A percentile compares a stretch with the other conserved stretches of the same genome.
Evolutionary conservation across 2,797 vertebrate genomes (phyloP).

Genomic region (Limnodromus scolopaceus): DNA sequence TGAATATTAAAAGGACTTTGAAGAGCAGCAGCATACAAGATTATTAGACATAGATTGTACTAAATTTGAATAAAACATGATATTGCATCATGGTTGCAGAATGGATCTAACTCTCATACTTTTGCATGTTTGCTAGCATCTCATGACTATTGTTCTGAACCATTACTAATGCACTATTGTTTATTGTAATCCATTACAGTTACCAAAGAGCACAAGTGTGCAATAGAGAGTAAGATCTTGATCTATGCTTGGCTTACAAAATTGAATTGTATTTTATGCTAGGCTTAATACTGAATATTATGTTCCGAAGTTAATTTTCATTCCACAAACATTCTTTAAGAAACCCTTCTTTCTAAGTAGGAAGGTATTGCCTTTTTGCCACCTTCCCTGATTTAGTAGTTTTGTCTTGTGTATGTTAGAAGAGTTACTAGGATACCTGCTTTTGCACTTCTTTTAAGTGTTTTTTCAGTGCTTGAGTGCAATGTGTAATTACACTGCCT

Average conservation of each 20-base stretch:
- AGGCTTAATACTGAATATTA: background rate
- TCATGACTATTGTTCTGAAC: background rate
- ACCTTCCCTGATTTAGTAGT: background rate
- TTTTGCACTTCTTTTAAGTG: background rate
- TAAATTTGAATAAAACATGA: background rate
- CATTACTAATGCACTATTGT: background rate
- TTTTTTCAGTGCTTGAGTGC: background rate
- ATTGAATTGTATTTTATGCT: background rate
- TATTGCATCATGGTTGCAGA: background rate
- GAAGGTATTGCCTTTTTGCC: background rate
- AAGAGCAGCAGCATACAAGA: background rate
- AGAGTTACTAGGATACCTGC: background rate
- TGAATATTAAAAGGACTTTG: background rate
- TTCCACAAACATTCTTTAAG: background rate
- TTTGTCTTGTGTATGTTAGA: background rate
- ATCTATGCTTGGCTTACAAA: background rate
- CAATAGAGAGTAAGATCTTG: background rate
- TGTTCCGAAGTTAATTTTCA: background rate
- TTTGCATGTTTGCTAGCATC: background rate
- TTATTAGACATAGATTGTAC: background rate
- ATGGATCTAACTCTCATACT: background rate
- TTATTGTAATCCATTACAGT: background rate
- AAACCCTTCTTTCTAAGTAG: background rate
- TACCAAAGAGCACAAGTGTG: background rate
- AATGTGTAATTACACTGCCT: background rate